Evolutionary conservation across 2,888 invertebrate species (phyloP).

Genomic region (Ennomos fuscantarius): DNA sequence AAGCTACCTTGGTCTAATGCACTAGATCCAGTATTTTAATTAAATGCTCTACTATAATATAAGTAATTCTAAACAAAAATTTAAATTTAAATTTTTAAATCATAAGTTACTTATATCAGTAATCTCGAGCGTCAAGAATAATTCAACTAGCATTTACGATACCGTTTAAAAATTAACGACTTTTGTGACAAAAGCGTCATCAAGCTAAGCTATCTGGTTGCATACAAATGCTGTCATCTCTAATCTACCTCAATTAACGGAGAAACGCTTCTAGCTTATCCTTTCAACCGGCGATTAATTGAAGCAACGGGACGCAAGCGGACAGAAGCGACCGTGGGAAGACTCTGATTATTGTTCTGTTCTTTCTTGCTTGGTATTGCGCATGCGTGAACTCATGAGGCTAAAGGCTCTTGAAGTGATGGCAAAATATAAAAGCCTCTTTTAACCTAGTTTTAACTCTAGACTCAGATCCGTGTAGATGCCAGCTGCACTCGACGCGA

Average conservation of each 20-base stretch:
- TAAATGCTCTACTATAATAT: too few species aligned
- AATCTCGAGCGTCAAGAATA: too few species aligned
- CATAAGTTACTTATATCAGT: too few species aligned
- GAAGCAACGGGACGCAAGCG: slow-evolving; percentile 44
- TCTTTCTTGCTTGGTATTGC: slow-evolving; percentile 35
- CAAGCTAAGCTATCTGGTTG: slow-evolving; percentile 10
- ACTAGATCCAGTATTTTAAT: too few species aligned
- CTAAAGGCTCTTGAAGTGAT: slow-evolving; percentile 23
- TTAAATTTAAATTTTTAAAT: too few species aligned
- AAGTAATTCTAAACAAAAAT: too few species aligned
- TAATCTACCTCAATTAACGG: slow-evolving; percentile 27
- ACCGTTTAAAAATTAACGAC: slow-evolving; percentile 5
- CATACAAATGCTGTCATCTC: slow-evolving; percentile 25
- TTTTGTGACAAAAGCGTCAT: slow-evolving; percentile 16
- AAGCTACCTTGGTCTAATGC: too few species aligned
- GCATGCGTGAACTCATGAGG: slow-evolving; percentile 41
- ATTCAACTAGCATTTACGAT: neutral
- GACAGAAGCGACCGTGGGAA: slow-evolving; percentile 56
- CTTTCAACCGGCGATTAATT: slow-evolving; percentile 48
- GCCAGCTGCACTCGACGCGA: slow-evolving; percentile 44
- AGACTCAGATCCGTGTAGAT: slow-evolving; percentile 34
- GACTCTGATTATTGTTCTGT: slow-evolving; percentile 57
- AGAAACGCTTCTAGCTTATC: slow-evolving; percentile 39
- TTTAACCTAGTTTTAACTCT: slow-evolving; percentile 55
- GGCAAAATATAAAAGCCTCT: slow-evolving; percentile 45